Conservation (phyloP, 1,140 invertebrate genomes). For the Mesaphorura yosii region DNA sequence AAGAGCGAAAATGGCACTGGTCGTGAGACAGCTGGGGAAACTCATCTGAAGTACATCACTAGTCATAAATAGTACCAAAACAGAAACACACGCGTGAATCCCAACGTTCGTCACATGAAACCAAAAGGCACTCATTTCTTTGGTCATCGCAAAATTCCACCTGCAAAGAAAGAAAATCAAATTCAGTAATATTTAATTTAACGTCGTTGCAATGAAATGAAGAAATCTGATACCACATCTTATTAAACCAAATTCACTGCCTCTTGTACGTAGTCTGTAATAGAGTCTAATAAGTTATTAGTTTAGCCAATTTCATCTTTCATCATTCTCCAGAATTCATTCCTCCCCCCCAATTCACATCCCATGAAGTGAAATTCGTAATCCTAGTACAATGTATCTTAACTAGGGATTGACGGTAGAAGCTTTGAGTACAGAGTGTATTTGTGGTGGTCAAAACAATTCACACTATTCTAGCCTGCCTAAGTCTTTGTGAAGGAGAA, state of each 20-base stretch:
- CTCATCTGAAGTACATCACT: conserved; percentile 49
- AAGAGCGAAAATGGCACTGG: conserved; percentile 66
- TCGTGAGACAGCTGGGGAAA: conserved; percentile 51
- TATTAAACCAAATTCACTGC: background rate
- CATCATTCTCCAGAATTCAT: background rate
- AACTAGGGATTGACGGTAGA: too few species aligned
- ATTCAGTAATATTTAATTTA: background rate
- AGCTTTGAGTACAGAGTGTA: too few species aligned
- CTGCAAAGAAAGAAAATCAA: conserved; percentile 43
- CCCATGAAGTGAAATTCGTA: too few species aligned
- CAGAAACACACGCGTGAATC: conserved; percentile 45
- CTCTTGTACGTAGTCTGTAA: background rate
- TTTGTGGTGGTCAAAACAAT: too few species aligned
- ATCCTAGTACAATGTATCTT: too few species aligned
- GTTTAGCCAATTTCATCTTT: background rate
- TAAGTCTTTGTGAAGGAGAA: background rate
- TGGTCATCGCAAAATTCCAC: conserved; percentile 50
- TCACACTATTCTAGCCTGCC: too few species aligned
- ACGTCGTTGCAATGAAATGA: background rate
- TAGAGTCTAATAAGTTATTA: background rate
- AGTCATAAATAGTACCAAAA: conserved; percentile 57
- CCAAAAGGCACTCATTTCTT: conserved; percentile 55
- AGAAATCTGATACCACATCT: background rate
- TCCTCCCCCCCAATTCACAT: background rate
- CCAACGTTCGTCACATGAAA: conserved; percentile 61